Base-by-base conservation (phyloP, 2,113 vertebrate genomes). In the Phrynosoma blainvillii region DNA sequence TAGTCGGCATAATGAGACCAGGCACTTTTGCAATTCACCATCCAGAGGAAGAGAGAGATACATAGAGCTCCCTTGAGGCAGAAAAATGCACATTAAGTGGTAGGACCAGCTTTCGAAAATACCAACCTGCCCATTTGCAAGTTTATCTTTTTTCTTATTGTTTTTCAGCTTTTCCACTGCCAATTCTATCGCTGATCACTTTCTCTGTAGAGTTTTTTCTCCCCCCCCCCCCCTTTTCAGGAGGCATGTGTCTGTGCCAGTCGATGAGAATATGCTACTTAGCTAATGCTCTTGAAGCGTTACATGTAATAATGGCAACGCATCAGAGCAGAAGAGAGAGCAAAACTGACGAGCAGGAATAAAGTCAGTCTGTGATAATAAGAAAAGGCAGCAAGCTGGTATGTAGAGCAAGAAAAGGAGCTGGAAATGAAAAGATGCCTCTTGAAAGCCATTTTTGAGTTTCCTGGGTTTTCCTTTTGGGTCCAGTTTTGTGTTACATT, bases 181-280 rank as follows among this genome's bases (percentile, higher is more conserved):
- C 80, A 87, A n/a, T 74, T 90, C 88, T 92, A 30, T 65, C 87
- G 68, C 92, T 84, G 62, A 82, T 84, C 81, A 40, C 70, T 92
- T 94, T 92, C 86, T 54, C 84, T 88, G 68, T 91, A 82, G 32
- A 42, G 4, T 65, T 65, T 8, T 16, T 5, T 3, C n/a, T 20
- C 23, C 65, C 30, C 7, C 4, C 16, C 11, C 27, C 23, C 6
- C 23, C 85, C 30, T 5, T 86, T 91, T 82, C 42, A 88, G 65
- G 76, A 88, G 66, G 66, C 14, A 88, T 73, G 56, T 21, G 27
- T 79, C 75, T 88, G 89, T 89, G 88, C 83, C 79, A 80, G 65
- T 73, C 78, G 47, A 84, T 90, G 83, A 82, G 47, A 93, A 80
- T 92, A 84, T 30, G 47, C 68, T 84, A 77, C 21, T 12, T 88